phyloP scores from a whole-genome alignment of 2,113 vertebrate species.

The Oncorhynchus gorbuscha region DNA sequence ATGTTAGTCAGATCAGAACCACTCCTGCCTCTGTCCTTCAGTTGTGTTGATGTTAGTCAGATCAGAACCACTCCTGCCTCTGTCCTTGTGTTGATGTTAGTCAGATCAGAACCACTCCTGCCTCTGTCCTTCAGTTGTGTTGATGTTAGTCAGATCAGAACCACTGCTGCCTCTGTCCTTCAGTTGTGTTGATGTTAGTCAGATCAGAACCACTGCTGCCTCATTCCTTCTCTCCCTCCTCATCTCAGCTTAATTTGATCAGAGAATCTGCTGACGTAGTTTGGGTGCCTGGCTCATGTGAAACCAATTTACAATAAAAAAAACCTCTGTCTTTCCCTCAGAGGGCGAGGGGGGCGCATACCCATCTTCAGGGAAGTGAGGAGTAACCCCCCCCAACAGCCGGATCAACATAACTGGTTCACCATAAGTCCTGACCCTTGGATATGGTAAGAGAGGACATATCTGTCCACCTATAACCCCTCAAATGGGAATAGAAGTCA shows the following conservation, averaged over 20 bases:
- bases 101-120: conserved; percentile 77
- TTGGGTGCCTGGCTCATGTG: conserved; percentile 81
- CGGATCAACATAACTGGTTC: too few relatives aligned
- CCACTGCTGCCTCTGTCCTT: conserved; percentile 68
- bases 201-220: conserved; percentile 77
- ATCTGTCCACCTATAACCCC: not conserved
- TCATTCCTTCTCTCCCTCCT: conserved; percentile 49
- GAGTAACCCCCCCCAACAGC: not conserved
- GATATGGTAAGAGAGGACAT: not conserved
- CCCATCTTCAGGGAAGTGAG: not conserved
- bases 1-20: too few relatives aligned
- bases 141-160: conserved; percentile 65
- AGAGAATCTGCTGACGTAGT: conserved; percentile 81
- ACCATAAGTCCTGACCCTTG: not conserved
- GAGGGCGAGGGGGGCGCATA: not conserved
- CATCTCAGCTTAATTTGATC: conserved; percentile 80
- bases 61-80: conserved; percentile 69
- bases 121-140: conserved; percentile 57
- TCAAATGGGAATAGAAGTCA: not conserved
- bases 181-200: not conserved
- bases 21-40: conserved; percentile 33
- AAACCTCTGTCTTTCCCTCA: conserved; percentile 50
- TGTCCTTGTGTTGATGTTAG: conserved; percentile 35
- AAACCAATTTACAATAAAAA: conserved; percentile 81
- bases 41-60: conserved; percentile 17